Base-by-base conservation (phyloP, 2,888 invertebrate genomes). In the Tridacna gigas region DNA sequence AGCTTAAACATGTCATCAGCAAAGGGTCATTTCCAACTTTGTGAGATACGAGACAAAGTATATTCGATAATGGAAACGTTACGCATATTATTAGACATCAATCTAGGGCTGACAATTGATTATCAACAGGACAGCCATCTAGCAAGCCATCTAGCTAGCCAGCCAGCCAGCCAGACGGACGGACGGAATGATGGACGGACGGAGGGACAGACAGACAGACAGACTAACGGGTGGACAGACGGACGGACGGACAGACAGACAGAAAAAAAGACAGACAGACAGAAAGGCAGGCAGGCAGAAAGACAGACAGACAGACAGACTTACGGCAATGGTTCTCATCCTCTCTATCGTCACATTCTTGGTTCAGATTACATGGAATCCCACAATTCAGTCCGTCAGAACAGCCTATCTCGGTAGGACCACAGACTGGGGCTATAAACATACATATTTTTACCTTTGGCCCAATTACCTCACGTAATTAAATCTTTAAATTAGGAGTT, bases 271-370 rank as follows among this genome's bases (percentile, higher is more conserved):
- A 28, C 66, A 13, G 66, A 25, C 18, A 66, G 12, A 15, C 0
- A 66, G 28, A 5, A 5, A 66, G 15, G 4, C 65, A 25, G 65
- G 3, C 3, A 22, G 2, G 20, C 12, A 65, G n/a, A 22, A 1
- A 25, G 3, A 65, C 56, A 56, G n/a, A n/a, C 9, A 18, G n/a
- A 56, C n/a, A 5, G 25, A 61, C 5, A n/a, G 11, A 66, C 66
- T 66, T 37, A 66, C 66, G 66, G 28, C 66, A 66, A 22, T 66
- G 26, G 5, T 18, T 66, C 18, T 66, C 66, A 26, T 66, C 66
- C 66, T 66, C 66, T 5, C 9, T 26, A 22, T 28, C 66, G 11
- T 26, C 18, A 66, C 66, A 66, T 26, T 66, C 66, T 26, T 3
- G 13, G 28, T 26, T 37, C 22, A 12, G 25, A 9, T 66, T 37